Evolutionary conservation across 2,888 invertebrate genomes (phyloP), one percentile per base, ranked within the genome.

Genomic region (Mesodorylaimus sp.): DNA sequence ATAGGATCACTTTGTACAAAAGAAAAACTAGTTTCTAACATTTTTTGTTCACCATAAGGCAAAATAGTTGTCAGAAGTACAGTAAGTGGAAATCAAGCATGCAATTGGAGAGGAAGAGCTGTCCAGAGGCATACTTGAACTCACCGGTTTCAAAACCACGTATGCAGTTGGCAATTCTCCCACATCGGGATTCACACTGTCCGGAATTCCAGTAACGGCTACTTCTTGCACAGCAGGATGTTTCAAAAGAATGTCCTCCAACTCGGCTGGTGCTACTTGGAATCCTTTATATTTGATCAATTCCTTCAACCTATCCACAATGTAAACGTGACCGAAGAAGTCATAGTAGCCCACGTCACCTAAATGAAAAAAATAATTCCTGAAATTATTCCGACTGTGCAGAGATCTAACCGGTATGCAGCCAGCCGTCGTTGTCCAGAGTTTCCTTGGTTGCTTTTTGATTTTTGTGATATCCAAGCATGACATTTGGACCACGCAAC

Each of bases 221-320:
- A 75, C 79, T 61, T 85, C 83, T 52, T 75, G 74, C 45, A 85
- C 75, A 50, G 74, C 75, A 1, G 74, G 70, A 69, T 81, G 77
- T 39, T 75, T 76, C 49, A 83, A 68, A 43, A 86, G 64, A 45
- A 85, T 60, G 7, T 78, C 77, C 67, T 87, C 86, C 37, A 87
- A 68, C 69, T 86, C 86, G 1, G 84, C 83, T 2, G 85, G 85
- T 0, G 84, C 77, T 71, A 82, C 81, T 76, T 82, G 81, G 60
- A 77, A 81, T 39, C 79, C 83, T 66, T 86, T 85, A 62, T 82
- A 84, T 66, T 87, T 87, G 60, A 87, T 85, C 21, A 87, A 76
- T 64, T 86, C 85, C 65, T 87, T 87, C 19, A 84, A 70, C 52
- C 86, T 72, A 65, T 84, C 86, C 1, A 83, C 79, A 55, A 86